These are phyloP conservation scores for Tyrannus savana DNA, from an alignment of 2,113 vertebrate species.

Conservation along the genomic window DNA sequence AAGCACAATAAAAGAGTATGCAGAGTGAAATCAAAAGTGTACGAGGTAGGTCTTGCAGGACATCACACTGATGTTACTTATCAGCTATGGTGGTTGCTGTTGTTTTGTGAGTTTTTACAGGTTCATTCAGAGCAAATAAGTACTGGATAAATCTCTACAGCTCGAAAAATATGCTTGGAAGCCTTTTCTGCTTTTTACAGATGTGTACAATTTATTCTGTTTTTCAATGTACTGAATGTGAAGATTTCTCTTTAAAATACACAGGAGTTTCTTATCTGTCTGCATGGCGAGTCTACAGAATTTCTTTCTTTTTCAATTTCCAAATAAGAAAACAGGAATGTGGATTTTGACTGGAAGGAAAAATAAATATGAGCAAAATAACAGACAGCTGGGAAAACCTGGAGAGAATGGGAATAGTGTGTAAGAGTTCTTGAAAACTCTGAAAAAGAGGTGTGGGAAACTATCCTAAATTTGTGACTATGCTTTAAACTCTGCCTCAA, in stretches of 20 bases:
- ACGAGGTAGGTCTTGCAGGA: background rate
- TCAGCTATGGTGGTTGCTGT: background rate
- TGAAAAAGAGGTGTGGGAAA: background rate
- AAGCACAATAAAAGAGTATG: background rate
- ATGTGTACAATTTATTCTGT: background rate
- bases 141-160: background rate
- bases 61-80: background rate
- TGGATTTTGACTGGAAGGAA: background rate
- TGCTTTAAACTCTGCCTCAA: background rate
- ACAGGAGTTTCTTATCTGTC: background rate
- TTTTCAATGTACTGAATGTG: background rate
- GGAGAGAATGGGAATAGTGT: background rate
- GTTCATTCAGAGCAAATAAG: background rate
- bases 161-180: background rate
- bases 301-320: background rate
- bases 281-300: background rate
- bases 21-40: background rate
- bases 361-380: background rate
- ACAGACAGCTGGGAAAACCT: background rate
- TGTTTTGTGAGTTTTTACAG: background rate
- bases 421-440: background rate
- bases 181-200: background rate
- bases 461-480: background rate
- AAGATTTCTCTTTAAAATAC: background rate
- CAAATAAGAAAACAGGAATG: background rate